These are phyloP conservation scores for Amphimedon queenslandica DNA, from an alignment of 37 sponge, comb jelly and placozoan species.

Conservation along the genomic window DNA sequence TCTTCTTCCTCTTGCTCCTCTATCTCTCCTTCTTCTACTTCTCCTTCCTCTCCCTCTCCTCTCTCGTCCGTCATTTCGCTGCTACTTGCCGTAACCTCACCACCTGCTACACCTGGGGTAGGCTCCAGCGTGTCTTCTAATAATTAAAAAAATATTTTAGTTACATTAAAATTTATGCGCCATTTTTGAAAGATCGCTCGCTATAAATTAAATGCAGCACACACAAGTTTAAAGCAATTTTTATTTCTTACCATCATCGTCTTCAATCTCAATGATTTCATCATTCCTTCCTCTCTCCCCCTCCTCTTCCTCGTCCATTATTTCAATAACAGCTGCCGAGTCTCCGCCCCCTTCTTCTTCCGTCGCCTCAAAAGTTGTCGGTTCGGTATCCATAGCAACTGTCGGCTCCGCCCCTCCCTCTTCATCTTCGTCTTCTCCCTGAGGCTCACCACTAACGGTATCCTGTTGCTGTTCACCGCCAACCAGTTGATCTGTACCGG, in stretches of 20 bases:
- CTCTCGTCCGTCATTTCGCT: constrained; percentile 3
- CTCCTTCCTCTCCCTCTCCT: constrained; percentile 14
- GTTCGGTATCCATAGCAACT: not conserved
- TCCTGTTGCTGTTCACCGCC: not conserved
- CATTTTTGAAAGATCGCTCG: too few relatives aligned
- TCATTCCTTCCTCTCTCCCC: not conserved
- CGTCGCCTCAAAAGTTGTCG: constrained; percentile 1
- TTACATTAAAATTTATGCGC: too few relatives aligned
- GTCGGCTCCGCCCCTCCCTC: not conserved
- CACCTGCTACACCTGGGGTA: not conserved
- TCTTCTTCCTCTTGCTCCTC: constrained; percentile 12
- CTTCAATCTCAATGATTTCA: constrained; percentile 6
- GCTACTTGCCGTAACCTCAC: not conserved
- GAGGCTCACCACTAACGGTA: not conserved
- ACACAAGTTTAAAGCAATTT: too few relatives aligned
- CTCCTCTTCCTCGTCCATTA: not conserved
- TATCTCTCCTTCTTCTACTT: not conserved
- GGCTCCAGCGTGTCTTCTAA: too few relatives aligned
- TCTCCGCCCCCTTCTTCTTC: constrained; percentile 10
- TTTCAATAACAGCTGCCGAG: not conserved
- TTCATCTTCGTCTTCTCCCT: not conserved
- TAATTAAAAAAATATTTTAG: too few relatives aligned
- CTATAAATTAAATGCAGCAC: too few relatives aligned
- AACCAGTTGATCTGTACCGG: not conserved
- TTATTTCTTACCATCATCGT: too few relatives aligned